Conservation (phyloP, 2,113 vertebrate genomes). For the Psittacus erithacus region DNA sequence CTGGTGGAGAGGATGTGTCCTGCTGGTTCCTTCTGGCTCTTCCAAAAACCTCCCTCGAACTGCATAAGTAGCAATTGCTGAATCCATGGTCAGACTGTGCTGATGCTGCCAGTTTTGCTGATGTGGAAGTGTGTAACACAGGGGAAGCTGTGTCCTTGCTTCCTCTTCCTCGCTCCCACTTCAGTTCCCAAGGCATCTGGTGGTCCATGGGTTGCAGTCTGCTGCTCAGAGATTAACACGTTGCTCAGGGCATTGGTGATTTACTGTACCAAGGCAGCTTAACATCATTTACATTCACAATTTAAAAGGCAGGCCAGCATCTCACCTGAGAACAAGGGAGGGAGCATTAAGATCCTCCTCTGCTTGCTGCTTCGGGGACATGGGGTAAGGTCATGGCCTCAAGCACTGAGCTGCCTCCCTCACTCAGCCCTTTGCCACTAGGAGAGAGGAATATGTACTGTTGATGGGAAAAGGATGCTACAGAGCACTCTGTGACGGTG, state of each 20-base stretch:
- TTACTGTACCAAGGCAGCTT: neutral
- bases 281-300: neutral
- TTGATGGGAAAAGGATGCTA: neutral
- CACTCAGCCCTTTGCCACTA: neutral
- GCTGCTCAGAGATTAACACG: neutral
- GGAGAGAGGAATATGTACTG: neutral
- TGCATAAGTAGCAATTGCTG: neutral
- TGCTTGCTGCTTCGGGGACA: rapidly evolving
- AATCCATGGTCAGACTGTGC: neutral
- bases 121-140: neutral
- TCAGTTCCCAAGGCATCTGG: neutral
- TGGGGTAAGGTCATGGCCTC: rapidly evolving
- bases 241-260: neutral
- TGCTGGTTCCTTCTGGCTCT: neutral
- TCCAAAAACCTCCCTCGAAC: neutral
- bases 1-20: neutral
- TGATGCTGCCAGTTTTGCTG: neutral
- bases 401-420: neutral
- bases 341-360: neutral
- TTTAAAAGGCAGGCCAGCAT: neutral
- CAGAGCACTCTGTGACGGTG: neutral
- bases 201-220: neutral
- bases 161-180: neutral
- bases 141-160: neutral
- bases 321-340: neutral